Evolutionary conservation across 2,888 invertebrate genomes (phyloP).

Genomic region (Euplexia lucipara): DNA sequence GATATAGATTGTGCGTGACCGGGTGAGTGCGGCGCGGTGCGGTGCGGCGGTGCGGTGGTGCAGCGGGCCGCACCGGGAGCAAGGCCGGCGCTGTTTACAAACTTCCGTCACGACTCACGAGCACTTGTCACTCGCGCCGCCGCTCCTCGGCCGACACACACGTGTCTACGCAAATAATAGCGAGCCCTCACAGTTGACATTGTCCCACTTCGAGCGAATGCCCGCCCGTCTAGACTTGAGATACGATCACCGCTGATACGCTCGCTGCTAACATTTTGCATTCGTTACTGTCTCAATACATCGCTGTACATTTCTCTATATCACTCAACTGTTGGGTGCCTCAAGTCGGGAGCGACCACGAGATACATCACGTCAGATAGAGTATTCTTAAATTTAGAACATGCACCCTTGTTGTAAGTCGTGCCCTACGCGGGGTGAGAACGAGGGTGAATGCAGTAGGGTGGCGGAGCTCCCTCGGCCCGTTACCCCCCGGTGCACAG

Average conservation of each 20-base stretch:
- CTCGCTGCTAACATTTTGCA: slow-evolving; percentile 76
- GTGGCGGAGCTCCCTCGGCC: slow-evolving; percentile 78
- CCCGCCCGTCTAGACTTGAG: slow-evolving; percentile 85
- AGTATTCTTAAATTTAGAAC: slow-evolving; percentile 83
- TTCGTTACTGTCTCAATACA: slow-evolving; percentile 68
- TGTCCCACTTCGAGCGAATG: slow-evolving; percentile 82
- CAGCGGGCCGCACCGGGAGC: slow-evolving; percentile 80
- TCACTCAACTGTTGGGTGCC: slow-evolving; percentile 49
- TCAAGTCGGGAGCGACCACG: slow-evolving; percentile 56
- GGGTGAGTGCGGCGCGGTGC: slow-evolving; percentile 55
- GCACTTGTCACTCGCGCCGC: slow-evolving; percentile 83
- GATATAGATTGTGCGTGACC: slow-evolving; percentile 82
- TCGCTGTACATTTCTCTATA: slow-evolving; percentile 40
- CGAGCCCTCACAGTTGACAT: slow-evolving; percentile 88
- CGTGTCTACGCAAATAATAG: slow-evolving; percentile 90
- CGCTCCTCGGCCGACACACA: slow-evolving; percentile 75
- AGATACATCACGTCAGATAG: slow-evolving; percentile 68
- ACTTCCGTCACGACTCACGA: slow-evolving; percentile 86
- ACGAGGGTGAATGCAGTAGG: slow-evolving; percentile 87
- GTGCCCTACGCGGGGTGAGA: slow-evolving; percentile 80
- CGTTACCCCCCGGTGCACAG: slow-evolving; percentile 80
- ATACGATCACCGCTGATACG: slow-evolving; percentile 80
- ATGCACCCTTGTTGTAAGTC: slow-evolving; percentile 81
- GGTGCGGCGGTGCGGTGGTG: slow-evolving; percentile 64
- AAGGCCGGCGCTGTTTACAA: slow-evolving; percentile 89